Evolutionary conservation across 1,140 invertebrate genomes (phyloP).

Genomic region (Leucophenga varia): DNA sequence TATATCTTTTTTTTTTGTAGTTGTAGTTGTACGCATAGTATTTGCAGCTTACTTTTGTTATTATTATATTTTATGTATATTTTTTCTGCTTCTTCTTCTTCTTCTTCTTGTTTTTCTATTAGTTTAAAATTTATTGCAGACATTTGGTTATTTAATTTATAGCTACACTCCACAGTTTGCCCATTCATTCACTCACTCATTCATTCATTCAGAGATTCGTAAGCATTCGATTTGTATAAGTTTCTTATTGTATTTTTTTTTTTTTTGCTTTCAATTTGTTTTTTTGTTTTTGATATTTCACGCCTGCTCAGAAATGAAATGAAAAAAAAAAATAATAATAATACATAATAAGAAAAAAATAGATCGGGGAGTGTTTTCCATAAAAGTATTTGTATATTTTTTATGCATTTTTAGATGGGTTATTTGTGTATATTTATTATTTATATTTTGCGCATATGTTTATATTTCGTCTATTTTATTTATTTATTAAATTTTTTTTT

Average conservation of each 20-base stretch:
- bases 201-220: too few species aligned
- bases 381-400: too few species aligned
- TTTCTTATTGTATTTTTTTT: too few species aligned
- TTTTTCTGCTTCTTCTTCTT: slow-evolving; percentile 34
- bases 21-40: too few species aligned
- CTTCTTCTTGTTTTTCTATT: slow-evolving; percentile 32
- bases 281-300: slow-evolving; percentile 45
- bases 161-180: slow-evolving; percentile 15
- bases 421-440: too few species aligned
- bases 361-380: slow-evolving; percentile 33
- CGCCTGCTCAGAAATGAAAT: slow-evolving; percentile 19
- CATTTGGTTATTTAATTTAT: slow-evolving; percentile 43
- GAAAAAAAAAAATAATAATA: slow-evolving; percentile 10
- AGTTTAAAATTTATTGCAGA: slow-evolving; percentile 47
- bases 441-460: too few species aligned
- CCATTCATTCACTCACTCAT: too few species aligned
- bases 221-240: too few species aligned
- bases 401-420: too few species aligned
- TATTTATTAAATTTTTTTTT: too few species aligned
- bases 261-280: slow-evolving; percentile 32
- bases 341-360: slow-evolving; percentile 4
- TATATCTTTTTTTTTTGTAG: background rate
- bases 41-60: too few species aligned
- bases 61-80: slow-evolving; percentile 50
- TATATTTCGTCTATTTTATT: too few species aligned